phyloP scores from a whole-genome alignment of 2,797 vertebrate genomes.

The Pteronotus mesoamericanus region DNA sequence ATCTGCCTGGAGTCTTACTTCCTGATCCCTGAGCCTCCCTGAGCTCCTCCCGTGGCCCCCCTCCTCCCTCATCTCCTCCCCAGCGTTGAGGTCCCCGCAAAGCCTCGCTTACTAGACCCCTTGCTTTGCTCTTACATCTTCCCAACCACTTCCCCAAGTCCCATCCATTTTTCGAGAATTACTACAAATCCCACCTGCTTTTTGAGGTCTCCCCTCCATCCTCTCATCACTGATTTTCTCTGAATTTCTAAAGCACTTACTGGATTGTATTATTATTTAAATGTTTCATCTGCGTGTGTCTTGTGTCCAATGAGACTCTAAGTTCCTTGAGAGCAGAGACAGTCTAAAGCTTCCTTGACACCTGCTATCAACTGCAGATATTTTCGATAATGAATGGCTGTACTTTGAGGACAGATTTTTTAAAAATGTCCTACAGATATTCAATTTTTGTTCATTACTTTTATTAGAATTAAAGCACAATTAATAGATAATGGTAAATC shows the following conservation, averaged over 20 bases:
- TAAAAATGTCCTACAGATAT: neutral
- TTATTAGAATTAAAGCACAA: slow-evolving; percentile 61
- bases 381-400: slow-evolving; percentile 28
- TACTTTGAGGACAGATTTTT: slow-evolving; percentile 39
- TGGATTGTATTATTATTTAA: slow-evolving; percentile 35
- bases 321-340: slow-evolving; percentile 46
- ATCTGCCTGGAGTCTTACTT: neutral
- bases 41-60: neutral
- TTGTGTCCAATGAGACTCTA: slow-evolving; percentile 58
- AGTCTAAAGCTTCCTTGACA: slow-evolving; percentile 64
- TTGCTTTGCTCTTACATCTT: neutral
- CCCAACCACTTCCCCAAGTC: neutral
- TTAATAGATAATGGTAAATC: neutral
- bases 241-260: slow-evolving; percentile 58
- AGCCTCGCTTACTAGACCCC: neutral
- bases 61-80: too few species aligned
- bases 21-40: neutral
- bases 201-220: neutral
- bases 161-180: neutral
- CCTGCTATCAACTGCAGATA: slow-evolving; percentile 44
- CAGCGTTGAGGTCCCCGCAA: too few species aligned
- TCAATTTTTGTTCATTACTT: slow-evolving; percentile 51
- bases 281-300: slow-evolving; percentile 54
- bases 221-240: slow-evolving; percentile 8
- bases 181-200: slow-evolving; percentile 2